Evolutionary conservation across 2,113 vertebrate genomes (phyloP), one percentile per base, ranked within the genome.

Genomic region (Calyptomena viridis): DNA sequence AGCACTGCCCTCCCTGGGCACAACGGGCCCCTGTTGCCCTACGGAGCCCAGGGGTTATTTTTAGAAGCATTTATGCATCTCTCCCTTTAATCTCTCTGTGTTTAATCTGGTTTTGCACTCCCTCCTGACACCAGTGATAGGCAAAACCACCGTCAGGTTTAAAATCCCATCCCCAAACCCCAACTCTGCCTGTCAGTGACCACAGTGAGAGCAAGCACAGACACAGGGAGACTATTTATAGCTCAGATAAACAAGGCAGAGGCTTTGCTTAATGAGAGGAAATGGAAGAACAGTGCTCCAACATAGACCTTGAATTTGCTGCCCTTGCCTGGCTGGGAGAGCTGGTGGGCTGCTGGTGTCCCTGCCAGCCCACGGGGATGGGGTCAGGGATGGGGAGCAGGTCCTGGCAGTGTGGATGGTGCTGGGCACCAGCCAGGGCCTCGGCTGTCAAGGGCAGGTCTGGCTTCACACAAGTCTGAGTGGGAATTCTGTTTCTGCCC

Each of bases 321-420:
- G 71, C 77, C 78, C 66, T 77, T 63, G 76, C 73, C 75, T 9
- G 76, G 42, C 74, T 1, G 0, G 86, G 58, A 72, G 77, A 84
- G 76, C 75, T 25, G 76, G 4, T 0, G 3, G 71, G 67, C 37
- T 63, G 53, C 53, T 1, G 8, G 62, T 46, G 71, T 5, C 56
- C 55, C 50, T 66, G 69, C 60, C 75, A 42, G 56, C 49, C 68
- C 59, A 0, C 0, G 5, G 71, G 53, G 67, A 42, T 4, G 2
- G 68, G 47, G 9, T 55, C 2, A 2, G 42, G 59, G 15, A 46
- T 6, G 4, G 46, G 67, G 28, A 18, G 5, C 35, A 4, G 16
- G 4, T 16, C 35, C 55, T 2, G 1, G 8, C 24, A 6, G 52
- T 0, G 9, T 1, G 71, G 23, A 33, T n/a, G 37, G 35, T 0